These are phyloP conservation scores for Noctua janthe DNA, from an alignment of 2,888 invertebrate species.

Conservation along the genomic window DNA sequence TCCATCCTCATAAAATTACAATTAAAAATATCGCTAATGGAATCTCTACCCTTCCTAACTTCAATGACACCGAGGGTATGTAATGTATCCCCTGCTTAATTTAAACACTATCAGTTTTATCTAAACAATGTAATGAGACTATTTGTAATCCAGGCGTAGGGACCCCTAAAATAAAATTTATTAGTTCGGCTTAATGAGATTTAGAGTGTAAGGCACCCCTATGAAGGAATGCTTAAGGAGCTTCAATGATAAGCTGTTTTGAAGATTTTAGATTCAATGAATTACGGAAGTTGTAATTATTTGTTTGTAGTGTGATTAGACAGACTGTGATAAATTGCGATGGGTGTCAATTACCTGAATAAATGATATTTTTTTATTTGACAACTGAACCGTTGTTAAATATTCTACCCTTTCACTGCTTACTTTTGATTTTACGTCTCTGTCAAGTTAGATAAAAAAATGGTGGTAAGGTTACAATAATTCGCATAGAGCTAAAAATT, in stretches of 20 bases:
- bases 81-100: constrained; percentile 58
- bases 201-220: constrained; percentile 61
- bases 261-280: constrained; percentile 39
- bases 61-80: constrained; percentile 47
- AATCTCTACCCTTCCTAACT: constrained; percentile 59
- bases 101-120: constrained; percentile 74
- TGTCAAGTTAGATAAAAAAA: no score
- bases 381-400: no score
- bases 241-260: constrained; percentile 45
- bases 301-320: no score
- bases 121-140: constrained; percentile 77
- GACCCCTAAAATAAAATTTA: constrained; percentile 77
- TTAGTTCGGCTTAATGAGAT: constrained; percentile 72
- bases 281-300: not conserved
- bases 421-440: no score
- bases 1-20: constrained; percentile 42
- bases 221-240: constrained; percentile 50
- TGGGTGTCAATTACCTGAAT: no score
- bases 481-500: no score
- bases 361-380: no score
- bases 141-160: constrained; percentile 74
- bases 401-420: no score
- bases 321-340: no score
- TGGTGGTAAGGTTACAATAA: no score
- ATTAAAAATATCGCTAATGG: constrained; percentile 65